Evolutionary conservation across 2,113 vertebrate genomes (phyloP).

Genomic region (Gymnocephalus cernua): DNA sequence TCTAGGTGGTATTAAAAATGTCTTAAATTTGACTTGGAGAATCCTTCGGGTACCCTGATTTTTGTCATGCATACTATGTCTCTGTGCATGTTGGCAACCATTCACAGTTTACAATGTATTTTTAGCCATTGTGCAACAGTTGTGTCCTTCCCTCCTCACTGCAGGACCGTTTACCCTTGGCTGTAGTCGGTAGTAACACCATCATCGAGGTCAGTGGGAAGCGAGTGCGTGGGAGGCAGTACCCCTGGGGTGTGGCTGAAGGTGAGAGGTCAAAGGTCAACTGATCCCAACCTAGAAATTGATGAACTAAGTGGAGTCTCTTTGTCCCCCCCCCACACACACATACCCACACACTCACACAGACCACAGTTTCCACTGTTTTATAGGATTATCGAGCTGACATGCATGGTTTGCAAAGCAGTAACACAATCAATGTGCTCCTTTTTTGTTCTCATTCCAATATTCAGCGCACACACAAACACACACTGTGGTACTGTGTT

Average conservation of each 20-base stretch:
- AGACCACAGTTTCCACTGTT: constrained; percentile 3
- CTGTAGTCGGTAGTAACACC: constrained; percentile 97
- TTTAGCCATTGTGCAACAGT: constrained; percentile 50
- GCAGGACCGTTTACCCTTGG: constrained; percentile 95
- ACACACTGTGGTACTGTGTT: neutral
- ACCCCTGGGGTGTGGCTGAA: constrained; percentile 98
- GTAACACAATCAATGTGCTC: constrained; percentile 18
- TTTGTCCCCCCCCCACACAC: neutral
- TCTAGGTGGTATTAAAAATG: too few species aligned
- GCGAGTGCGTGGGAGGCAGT: constrained; percentile 94
- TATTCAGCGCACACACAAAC: neutral
- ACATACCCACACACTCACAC: neutral
- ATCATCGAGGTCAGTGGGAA: constrained; percentile 97
- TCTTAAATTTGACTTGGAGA: too few species aligned
- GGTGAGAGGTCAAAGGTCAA: constrained; percentile 84
- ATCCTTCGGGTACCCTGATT: neutral
- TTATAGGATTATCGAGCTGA: constrained; percentile 25
- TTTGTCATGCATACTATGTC: neutral
- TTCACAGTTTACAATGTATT: constrained; percentile 21
- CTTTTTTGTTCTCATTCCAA: constrained; percentile 12
- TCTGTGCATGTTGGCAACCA: neutral
- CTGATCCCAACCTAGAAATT: neutral
- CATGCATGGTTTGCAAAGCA: constrained; percentile 20
- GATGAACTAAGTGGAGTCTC: constrained; percentile 2
- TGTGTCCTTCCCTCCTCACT: constrained; percentile 63